Evolutionary conservation across 2,797 vertebrate genomes (phyloP).

Genomic region (Lates japonicus): DNA sequence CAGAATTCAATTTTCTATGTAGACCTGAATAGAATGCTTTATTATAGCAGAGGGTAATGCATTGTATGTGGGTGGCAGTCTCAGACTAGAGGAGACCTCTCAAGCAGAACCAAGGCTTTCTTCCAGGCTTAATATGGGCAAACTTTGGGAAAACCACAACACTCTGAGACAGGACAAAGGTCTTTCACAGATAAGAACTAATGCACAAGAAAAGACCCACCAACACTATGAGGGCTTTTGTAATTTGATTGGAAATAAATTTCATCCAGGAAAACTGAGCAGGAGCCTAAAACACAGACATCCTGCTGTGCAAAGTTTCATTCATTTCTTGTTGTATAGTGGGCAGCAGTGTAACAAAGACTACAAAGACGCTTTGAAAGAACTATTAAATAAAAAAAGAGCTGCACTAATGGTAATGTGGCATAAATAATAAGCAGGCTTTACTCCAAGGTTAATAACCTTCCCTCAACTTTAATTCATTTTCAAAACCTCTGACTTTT

Average conservation of each 20-base stretch:
- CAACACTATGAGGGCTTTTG: conserved; percentile 30
- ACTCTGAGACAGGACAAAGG: conserved; percentile 44
- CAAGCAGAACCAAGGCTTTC: conserved; percentile 51
- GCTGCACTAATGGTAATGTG: not conserved
- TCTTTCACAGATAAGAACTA: conserved; percentile 56
- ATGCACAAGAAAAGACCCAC: conserved; percentile 17
- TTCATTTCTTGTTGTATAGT: conserved; percentile 45
- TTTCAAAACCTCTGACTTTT: not conserved
- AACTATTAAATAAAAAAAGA: conserved; percentile 18
- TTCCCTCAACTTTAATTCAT: not conserved
- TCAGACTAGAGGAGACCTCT: conserved; percentile 31
- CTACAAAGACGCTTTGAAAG: conserved; percentile 47
- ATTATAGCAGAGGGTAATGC: conserved; percentile 7
- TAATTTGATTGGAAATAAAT: conserved; percentile 35
- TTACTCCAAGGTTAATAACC: conserved; percentile 6
- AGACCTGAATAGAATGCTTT: conserved; percentile 26
- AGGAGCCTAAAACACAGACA: conserved; percentile 29
- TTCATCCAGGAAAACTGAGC: conserved; percentile 22
- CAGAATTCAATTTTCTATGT: not conserved
- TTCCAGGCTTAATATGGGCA: conserved; percentile 70
- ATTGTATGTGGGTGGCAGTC: conserved; percentile 42
- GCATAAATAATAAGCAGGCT: conserved; percentile 29
- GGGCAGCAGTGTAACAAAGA: conserved; percentile 36
- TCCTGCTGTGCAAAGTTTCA: conserved; percentile 48
- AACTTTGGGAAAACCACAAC: conserved; percentile 24